Evolutionary conservation across 2,797 vertebrate species (phyloP).

Genomic region (Psittacula echo): DNA sequence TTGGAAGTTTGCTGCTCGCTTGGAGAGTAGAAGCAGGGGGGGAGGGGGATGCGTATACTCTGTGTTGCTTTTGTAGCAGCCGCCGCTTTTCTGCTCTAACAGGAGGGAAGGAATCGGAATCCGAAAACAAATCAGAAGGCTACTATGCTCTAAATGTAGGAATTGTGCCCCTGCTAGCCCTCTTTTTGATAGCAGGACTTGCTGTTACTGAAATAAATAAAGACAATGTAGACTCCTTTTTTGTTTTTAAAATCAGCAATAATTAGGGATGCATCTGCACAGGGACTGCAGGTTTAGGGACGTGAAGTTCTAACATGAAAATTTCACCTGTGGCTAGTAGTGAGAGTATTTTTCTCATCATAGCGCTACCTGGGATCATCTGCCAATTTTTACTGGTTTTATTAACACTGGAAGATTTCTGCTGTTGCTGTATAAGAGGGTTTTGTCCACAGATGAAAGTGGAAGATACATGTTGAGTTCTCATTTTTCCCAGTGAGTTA

Average conservation of each 20-base stretch:
- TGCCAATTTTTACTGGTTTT: background rate
- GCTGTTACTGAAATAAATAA: background rate
- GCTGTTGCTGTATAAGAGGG: background rate
- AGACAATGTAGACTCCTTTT: background rate
- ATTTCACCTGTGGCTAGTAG: background rate
- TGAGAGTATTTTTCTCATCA: background rate
- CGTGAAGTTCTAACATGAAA: background rate
- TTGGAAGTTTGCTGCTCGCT: background rate
- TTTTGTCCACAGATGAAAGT: background rate
- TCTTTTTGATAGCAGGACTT: background rate
- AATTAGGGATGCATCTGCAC: background rate
- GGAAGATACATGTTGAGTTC: background rate
- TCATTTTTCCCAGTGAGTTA: background rate
- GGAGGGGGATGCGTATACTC: background rate
- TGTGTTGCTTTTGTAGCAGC: background rate
- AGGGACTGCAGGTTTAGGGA: background rate
- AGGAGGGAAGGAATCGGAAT: background rate
- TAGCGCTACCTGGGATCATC: background rate
- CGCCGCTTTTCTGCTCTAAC: background rate
- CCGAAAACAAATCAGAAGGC: background rate
- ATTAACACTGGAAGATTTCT: background rate
- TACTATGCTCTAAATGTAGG: background rate
- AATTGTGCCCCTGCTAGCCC: background rate
- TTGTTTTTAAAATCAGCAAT: background rate
- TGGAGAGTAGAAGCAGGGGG: constrained; percentile 22